phyloP scores from a whole-genome alignment of 2,888 invertebrate species.

The Pristionchus arcanus region DNA sequence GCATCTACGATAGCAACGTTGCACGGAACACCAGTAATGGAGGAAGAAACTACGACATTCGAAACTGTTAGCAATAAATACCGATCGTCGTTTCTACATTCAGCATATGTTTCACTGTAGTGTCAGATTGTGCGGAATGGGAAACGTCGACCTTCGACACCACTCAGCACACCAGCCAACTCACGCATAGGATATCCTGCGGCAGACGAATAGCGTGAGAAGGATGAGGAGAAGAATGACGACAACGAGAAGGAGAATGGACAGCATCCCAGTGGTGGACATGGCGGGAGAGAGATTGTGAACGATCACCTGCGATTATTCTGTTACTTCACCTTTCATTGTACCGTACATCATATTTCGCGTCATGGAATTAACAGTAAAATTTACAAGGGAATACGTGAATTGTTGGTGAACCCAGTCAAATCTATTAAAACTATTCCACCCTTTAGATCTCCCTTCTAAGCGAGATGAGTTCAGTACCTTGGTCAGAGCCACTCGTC shows the following conservation, averaged over 20 bases:
- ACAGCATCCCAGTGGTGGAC: constrained; percentile 58
- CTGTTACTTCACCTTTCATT: too few species aligned
- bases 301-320: constrained; percentile 33
- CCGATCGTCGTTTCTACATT: not conserved
- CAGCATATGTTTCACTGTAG: too few species aligned
- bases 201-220: constrained; percentile 63
- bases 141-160: not conserved
- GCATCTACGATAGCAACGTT: not conserved
- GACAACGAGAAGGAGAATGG: constrained; percentile 62
- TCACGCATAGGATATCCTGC: constrained; percentile 63
- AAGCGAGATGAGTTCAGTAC: too few species aligned
- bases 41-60: not conserved
- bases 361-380: too few species aligned
- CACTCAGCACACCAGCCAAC: constrained; percentile 13
- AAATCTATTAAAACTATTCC: too few species aligned
- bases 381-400: too few species aligned
- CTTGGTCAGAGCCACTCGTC: constrained; percentile 63
- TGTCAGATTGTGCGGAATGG: not conserved
- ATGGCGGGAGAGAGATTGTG: constrained; percentile 46
- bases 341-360: too few species aligned
- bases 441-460: too few species aligned
- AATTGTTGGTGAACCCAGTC: too few species aligned
- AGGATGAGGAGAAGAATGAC: constrained; percentile 64
- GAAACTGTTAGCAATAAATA: not conserved
- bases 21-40: not conserved